Evolutionary conservation across 2,888 invertebrate genomes (phyloP), one percentile per base, ranked within the genome.

Genomic region (Theretra japonica): DNA sequence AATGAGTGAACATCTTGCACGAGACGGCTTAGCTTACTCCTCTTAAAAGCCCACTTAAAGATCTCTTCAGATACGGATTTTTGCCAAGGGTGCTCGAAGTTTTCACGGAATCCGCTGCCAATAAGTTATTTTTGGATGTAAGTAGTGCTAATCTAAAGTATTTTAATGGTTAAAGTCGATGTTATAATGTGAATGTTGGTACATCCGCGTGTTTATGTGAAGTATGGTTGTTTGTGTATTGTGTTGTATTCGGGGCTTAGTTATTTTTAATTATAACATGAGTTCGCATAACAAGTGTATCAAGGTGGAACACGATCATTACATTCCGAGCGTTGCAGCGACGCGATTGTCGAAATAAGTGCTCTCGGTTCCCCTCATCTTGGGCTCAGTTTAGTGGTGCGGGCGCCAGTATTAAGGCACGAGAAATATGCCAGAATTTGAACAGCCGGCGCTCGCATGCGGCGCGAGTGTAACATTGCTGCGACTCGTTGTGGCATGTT

Each of bases 31-130:
- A 94, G 91, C 92, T 90, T 87, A 90, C 90, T 92, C 86, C 86
- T 87, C 86, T 92, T 94, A 94, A 94, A 94, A 94, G 94, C 94
- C 92, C 93, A 94, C 94, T 94, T 93, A 93, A 90, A 91, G 86
- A 90, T 90, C 91, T 91, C 90, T 91, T 91, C 90, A 87, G 85
- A 83, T 84, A 80, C 88, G 93, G 93, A 93, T 93, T 92, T 92
- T 89, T 86, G 86, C 85, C 80, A 87, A 90, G 89, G 89, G 89
- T 87, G 88, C 89, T 89, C 83, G 79, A 90, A 90, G 85, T 90
- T 91, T 88, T 86, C 88, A 81, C 85, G 83, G 82, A 82, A 90
- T 90, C 88, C 89, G 87, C 83, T 83, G 80, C 88, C 89, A 90
- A 91, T 92, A 91, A 90, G 86, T 88, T 88, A 89, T 89, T 90